phyloP scores from a whole-genome alignment of 2,797 vertebrate species.

The Danio aesculapii region DNA sequence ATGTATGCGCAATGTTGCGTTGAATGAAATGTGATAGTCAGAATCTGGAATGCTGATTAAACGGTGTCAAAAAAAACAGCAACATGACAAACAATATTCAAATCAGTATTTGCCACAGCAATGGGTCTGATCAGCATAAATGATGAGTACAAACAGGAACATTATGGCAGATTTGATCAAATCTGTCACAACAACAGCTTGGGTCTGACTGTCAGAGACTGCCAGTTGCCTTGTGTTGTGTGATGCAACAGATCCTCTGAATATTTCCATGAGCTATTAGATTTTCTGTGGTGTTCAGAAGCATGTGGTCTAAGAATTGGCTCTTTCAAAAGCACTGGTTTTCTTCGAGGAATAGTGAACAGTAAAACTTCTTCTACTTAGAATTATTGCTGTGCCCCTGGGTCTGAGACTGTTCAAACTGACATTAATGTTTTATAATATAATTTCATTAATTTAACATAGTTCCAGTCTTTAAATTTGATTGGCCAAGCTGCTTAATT shows the following conservation, averaged over 20 bases:
- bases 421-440: neutral
- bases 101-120: neutral
- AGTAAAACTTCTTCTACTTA: neutral
- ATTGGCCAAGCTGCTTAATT: neutral
- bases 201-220: slow-evolving; percentile 20
- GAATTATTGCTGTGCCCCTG: neutral
- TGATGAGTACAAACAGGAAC: slow-evolving; percentile 32
- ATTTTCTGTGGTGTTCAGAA: neutral
- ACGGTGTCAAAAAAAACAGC: neutral
- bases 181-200: slow-evolving; percentile 44
- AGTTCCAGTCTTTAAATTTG: neutral
- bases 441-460: neutral
- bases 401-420: neutral
- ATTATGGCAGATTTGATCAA: slow-evolving; percentile 28
- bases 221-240: slow-evolving; percentile 26
- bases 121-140: slow-evolving; percentile 21
- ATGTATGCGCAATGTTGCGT: slow-evolving; percentile 3
- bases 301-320: neutral
- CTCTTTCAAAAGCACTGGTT: neutral
- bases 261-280: slow-evolving; percentile 13
- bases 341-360: neutral
- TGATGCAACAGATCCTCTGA: slow-evolving; percentile 24
- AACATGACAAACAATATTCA: slow-evolving; percentile 10
- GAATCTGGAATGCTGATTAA: slow-evolving; percentile 16
- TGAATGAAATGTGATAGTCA: neutral